phyloP scores from a whole-genome alignment of 2,888 invertebrate genomes.

The Perizoma flavofasciatum region DNA sequence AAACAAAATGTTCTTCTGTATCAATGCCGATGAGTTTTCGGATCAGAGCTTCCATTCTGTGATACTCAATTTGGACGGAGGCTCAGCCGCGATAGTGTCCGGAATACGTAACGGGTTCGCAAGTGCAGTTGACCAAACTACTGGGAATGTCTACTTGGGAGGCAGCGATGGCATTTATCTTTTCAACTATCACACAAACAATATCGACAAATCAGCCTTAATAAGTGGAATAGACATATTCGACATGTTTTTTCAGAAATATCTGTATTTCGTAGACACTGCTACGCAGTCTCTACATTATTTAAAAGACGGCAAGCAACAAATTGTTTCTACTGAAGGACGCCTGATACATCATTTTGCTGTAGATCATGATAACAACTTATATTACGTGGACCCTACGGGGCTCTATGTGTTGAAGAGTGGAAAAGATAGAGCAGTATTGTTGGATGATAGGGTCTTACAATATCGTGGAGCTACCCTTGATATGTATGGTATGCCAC shows the following conservation, averaged over 20 bases:
- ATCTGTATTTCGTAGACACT: slow-evolving; percentile 63
- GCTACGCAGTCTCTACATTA: slow-evolving; percentile 53
- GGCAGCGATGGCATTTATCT: slow-evolving; percentile 65
- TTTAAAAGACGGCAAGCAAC: slow-evolving; percentile 42
- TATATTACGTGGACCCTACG: slow-evolving; percentile 54
- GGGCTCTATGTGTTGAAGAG: slow-evolving; percentile 52
- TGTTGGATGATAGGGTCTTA: slow-evolving; percentile 46
- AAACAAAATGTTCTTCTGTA: slow-evolving; percentile 61
- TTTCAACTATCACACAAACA: slow-evolving; percentile 52
- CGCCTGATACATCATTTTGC: slow-evolving; percentile 59
- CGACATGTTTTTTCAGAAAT: slow-evolving; percentile 57
- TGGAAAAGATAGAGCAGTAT: slow-evolving; percentile 42
- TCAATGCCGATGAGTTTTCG: slow-evolving; percentile 65
- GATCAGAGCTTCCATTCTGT: slow-evolving; percentile 66
- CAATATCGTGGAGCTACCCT: slow-evolving; percentile 56
- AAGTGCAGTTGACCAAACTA: slow-evolving; percentile 58
- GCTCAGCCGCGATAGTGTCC: slow-evolving; percentile 50
- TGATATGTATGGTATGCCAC: slow-evolving; percentile 50
- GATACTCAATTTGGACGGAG: slow-evolving; percentile 53
- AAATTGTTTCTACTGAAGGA: slow-evolving; percentile 44
- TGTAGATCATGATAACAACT: slow-evolving; percentile 48
- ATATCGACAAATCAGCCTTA: slow-evolving; percentile 50
- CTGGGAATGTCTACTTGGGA: slow-evolving; percentile 58
- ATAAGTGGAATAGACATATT: slow-evolving; percentile 56
- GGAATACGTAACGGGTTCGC: slow-evolving; percentile 65